Conservation (phyloP, 2,113 vertebrate species). For the Ceyx melanurus region DNA sequence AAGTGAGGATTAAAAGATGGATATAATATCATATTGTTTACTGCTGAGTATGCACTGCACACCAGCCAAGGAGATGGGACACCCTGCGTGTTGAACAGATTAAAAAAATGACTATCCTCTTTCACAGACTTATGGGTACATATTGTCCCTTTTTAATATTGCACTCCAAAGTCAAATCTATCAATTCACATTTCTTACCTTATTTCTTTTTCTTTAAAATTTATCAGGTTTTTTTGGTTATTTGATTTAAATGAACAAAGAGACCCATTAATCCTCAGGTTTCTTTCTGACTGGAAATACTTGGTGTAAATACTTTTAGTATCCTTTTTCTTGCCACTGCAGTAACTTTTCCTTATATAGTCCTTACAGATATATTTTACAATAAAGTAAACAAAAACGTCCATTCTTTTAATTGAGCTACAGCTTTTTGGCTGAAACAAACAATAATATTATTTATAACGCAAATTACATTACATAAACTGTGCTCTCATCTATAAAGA, state of each 20-base stretch:
- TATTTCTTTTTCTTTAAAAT: background rate
- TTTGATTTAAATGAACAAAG: background rate
- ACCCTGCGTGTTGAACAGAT: background rate
- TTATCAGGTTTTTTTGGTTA: background rate
- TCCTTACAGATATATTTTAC: background rate
- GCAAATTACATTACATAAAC: slow-evolving; percentile 39
- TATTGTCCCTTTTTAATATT: background rate
- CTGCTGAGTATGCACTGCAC: background rate
- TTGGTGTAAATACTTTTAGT: background rate
- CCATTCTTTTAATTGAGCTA: background rate
- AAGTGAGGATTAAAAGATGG: background rate
- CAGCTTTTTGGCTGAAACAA: slow-evolving; percentile 38
- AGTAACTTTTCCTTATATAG: background rate
- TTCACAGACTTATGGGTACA: background rate
- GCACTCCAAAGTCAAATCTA: background rate
- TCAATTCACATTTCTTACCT: background rate
- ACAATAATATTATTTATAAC: slow-evolving; percentile 50
- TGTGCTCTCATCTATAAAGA: slow-evolving; percentile 4
- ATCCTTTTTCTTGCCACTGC: background rate
- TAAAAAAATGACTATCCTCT: background rate
- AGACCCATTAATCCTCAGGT: background rate
- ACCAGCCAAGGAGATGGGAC: background rate
- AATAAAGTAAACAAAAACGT: background rate
- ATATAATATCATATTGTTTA: background rate
- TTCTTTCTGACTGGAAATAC: background rate